Percentiles rank a stretch among this genome's conserved stretches.
phyloP scores from a whole-genome alignment of 2,797 vertebrate species.

The Sebastes miniatus region DNA sequence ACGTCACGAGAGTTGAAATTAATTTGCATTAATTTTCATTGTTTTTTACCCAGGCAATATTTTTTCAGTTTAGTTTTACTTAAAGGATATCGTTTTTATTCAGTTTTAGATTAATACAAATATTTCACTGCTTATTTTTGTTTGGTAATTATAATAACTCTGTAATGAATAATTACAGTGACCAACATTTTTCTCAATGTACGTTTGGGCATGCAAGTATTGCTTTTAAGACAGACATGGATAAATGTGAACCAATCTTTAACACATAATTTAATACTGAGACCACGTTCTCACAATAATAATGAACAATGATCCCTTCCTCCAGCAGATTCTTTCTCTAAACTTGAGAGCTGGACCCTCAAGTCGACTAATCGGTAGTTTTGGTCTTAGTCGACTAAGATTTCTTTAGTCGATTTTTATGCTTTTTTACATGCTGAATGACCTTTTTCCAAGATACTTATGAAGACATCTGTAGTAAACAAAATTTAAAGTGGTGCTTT shows the following conservation, averaged over 20 bases:
- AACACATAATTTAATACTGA: not conserved
- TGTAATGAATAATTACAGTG: too few species aligned
- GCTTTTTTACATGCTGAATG: not conserved
- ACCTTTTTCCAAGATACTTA: too few species aligned
- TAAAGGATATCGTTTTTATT: too few species aligned
- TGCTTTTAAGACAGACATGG: not conserved
- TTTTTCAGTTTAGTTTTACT: too few species aligned
- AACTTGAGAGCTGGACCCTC: not conserved
- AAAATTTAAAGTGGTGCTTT: not conserved
- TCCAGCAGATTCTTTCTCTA: not conserved
- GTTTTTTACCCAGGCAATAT: too few species aligned
- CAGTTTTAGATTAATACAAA: too few species aligned
- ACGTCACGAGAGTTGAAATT: too few species aligned
- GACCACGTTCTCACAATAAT: not conserved
- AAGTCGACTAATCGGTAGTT: not conserved
- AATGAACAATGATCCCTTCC: not conserved
- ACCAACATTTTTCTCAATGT: too few species aligned
- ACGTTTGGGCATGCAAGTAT: too few species aligned
- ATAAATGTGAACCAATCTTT: not conserved
- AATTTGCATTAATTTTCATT: too few species aligned
- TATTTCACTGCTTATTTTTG: too few species aligned
- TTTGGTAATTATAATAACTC: too few species aligned
- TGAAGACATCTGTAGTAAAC: not conserved
- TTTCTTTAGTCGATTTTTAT: not conserved
- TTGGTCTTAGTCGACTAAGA: not conserved